A percentile compares a stretch with the other conserved stretches of the same genome.
Conservation (phyloP, 2,888 invertebrate genomes). For the Epirrita christyi region DNA sequence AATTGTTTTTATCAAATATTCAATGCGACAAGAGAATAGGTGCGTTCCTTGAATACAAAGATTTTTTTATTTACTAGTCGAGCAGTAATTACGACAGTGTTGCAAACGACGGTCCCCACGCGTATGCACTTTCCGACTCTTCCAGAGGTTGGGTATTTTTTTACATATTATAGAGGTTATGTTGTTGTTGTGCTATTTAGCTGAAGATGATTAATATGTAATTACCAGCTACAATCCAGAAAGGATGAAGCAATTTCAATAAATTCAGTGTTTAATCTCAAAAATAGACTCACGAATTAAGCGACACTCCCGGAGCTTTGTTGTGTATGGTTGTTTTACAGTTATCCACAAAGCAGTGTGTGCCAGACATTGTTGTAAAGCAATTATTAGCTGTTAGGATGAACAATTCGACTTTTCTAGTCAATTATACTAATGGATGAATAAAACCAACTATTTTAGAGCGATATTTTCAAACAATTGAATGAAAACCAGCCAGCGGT, state of each 20-base stretch:
- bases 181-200: neutral
- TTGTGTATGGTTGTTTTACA: slow-evolving; percentile 67
- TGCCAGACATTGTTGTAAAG: slow-evolving; percentile 48
- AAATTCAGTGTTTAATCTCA: neutral
- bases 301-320: slow-evolving; percentile 60
- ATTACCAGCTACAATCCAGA: too few species aligned
- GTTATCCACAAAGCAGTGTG: slow-evolving; percentile 63
- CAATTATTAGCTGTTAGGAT: neutral
- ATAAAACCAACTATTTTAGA: too few species aligned
- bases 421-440: too few species aligned
- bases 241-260: neutral
- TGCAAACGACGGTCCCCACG: too few species aligned
- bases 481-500: too few species aligned
- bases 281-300: slow-evolving; percentile 66
- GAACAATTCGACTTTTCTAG: neutral
- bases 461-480: too few species aligned
- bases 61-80: too few species aligned
- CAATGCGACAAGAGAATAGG: too few species aligned
- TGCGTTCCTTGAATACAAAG: too few species aligned
- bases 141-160: neutral
- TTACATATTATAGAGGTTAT: neutral
- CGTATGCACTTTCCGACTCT: neutral
- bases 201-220: neutral
- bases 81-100: too few species aligned
- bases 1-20: too few species aligned